A percentile compares a stretch with the other conserved stretches of the same genome.
Evolutionary conservation across 2,113 vertebrate species (phyloP).

Genomic region (Phalacrocorax aristotelis): DNA sequence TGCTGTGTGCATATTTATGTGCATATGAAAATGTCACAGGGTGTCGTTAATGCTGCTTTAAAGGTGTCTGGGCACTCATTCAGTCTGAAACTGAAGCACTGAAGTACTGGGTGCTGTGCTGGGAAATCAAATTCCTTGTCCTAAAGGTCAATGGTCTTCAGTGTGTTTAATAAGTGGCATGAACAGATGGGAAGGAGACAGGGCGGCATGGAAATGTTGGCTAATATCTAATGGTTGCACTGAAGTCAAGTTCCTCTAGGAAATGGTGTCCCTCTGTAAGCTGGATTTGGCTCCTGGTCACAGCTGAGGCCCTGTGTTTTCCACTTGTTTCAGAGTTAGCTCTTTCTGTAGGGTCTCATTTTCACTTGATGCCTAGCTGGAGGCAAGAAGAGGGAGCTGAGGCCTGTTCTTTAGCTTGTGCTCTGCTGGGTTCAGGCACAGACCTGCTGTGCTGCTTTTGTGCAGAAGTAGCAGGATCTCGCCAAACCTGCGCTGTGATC

Average conservation of each 20-base stretch:
- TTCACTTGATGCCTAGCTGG: not conserved
- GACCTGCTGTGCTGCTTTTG: not conserved
- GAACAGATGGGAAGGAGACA: not conserved
- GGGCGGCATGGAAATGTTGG: not conserved
- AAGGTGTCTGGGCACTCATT: not conserved
- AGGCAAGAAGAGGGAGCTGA: not conserved
- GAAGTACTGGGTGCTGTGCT: not conserved
- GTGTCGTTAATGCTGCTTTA: not conserved
- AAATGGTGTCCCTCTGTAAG: not conserved
- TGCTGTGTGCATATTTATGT: not conserved
- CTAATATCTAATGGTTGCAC: not conserved
- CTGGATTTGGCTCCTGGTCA: not conserved
- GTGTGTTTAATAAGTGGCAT: conserved; percentile 3
- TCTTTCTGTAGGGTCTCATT: not conserved
- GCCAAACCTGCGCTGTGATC: not conserved
- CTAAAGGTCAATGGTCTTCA: conserved; percentile 37
- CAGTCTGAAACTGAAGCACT: not conserved
- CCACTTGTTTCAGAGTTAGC: not conserved
- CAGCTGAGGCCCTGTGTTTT: not conserved
- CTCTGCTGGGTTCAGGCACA: not conserved
- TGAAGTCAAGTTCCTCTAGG: not conserved
- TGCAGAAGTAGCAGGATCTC: not conserved
- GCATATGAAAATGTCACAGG: conserved; percentile 16
- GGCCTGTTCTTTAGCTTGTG: not conserved
- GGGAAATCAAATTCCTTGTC: conserved; percentile 23